Percentiles rank a stretch among this genome's conserved stretches.
Conservation (phyloP, 2,888 invertebrate genomes). For the Oscheius sp. region DNA sequence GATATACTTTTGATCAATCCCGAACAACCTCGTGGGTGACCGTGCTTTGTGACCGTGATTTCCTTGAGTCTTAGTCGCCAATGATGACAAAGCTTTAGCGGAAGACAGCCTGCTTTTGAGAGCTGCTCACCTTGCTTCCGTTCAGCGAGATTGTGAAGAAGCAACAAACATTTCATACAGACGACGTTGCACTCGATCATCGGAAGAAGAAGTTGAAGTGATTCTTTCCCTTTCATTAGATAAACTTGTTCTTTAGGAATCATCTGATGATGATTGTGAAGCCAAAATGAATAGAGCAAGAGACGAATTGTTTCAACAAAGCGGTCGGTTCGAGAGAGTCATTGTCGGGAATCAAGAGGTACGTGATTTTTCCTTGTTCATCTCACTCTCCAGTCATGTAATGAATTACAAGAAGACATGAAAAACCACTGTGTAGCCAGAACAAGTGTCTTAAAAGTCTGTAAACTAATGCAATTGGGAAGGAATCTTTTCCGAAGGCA, state of each 20-base stretch:
- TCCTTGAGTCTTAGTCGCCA: neutral
- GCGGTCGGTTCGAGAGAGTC: slow-evolving; percentile 12
- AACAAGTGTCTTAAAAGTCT: slow-evolving; percentile 19
- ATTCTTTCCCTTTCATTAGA: neutral
- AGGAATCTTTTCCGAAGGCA: slow-evolving; percentile 13
- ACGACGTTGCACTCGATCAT: slow-evolving; percentile 6
- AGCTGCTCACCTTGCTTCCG: slow-evolving; percentile 19
- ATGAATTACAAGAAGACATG: slow-evolving; percentile 16
- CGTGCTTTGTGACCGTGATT: neutral
- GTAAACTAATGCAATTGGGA: slow-evolving; percentile 17
- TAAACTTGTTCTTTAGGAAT: neutral
- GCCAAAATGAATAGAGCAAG: neutral
- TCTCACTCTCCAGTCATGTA: slow-evolving; percentile 7
- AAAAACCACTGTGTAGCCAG: slow-evolving; percentile 1
- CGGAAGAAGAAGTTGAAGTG: neutral
- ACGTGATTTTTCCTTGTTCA: no score
- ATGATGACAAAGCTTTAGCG: slow-evolving; percentile 17
- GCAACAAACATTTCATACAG: slow-evolving; percentile 3
- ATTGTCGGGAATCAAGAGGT: slow-evolving; percentile 9
- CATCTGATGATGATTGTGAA: slow-evolving; percentile 16
- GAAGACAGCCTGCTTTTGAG: slow-evolving; percentile 18
- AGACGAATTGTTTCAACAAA: neutral
- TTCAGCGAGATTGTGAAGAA: slow-evolving; percentile 1
- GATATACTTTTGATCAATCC: neutral
- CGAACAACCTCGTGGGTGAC: neutral